A percentile compares a stretch with the other conserved stretches of the same genome.
Evolutionary conservation across 2,888 invertebrate genomes (phyloP).

Genomic region (Heterodera filipjevi): DNA sequence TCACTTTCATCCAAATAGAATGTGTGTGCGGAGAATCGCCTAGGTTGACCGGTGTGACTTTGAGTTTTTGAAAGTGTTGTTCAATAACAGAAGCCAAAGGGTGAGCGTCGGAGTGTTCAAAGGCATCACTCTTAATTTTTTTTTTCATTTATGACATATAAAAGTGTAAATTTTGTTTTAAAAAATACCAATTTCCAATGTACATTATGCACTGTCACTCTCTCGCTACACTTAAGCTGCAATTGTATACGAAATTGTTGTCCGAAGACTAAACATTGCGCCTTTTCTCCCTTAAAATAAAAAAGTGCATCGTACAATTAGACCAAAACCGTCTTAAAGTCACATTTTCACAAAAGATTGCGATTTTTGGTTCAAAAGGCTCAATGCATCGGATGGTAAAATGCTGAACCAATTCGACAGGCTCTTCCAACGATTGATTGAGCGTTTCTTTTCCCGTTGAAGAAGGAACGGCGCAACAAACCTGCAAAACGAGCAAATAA

Average conservation of each 20-base stretch:
- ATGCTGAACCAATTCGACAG: constrained; percentile 14
- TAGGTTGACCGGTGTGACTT: neutral
- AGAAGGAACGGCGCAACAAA: constrained; percentile 1
- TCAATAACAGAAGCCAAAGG: neutral
- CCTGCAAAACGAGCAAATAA: neutral
- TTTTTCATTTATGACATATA: neutral
- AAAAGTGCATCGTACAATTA: neutral
- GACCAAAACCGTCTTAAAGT: neutral
- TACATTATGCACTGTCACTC: constrained; percentile 4
- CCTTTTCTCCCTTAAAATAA: constrained; percentile 19
- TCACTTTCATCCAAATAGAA: neutral
- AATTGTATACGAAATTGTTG: constrained; percentile 13
- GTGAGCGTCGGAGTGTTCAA: neutral
- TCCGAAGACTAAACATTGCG: constrained; percentile 21
- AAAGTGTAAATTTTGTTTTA: too few species aligned
- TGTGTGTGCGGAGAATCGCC: neutral
- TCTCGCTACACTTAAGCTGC: neutral
- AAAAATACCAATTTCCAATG: constrained; percentile 25
- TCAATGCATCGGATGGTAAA: constrained; percentile 20
- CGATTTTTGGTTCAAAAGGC: neutral
- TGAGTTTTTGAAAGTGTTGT: neutral
- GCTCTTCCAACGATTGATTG: constrained; percentile 6
- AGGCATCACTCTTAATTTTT: constrained; percentile 15
- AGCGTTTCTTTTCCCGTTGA: neutral
- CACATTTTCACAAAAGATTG: constrained; percentile 22